A percentile compares a stretch with the other conserved stretches of the same genome.
Conservation (phyloP, 2,888 invertebrate species). For the Macrophya annulata region DNA sequence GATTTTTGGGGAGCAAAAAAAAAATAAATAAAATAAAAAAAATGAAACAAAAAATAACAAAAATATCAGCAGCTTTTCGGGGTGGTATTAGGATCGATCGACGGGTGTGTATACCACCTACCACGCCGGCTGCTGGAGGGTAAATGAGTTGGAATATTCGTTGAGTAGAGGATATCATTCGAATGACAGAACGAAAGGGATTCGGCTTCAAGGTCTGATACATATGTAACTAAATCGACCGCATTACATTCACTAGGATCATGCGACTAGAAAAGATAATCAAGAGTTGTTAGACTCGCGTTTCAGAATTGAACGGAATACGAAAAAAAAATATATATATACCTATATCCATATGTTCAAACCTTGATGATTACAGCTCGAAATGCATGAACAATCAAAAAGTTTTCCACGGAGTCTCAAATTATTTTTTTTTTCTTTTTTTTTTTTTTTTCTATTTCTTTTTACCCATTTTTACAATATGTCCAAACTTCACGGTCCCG, state of each 20-base stretch:
- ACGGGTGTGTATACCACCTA: neutral
- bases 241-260: constrained; percentile 63
- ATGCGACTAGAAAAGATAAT: constrained; percentile 55
- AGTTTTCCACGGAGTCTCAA: too few species aligned
- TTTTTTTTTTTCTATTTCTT: too few species aligned
- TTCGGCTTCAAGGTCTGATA: constrained; percentile 62
- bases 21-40: too few species aligned
- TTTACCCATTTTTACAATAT: neutral
- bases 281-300: neutral
- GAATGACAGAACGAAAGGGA: constrained; percentile 60
- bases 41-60: neutral
- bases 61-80: neutral
- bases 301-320: neutral
- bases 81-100: neutral
- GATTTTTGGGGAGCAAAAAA: neutral
- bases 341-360: too few species aligned
- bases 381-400: neutral
- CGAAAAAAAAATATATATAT: neutral
- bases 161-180: constrained; percentile 35
- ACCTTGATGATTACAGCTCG: neutral
- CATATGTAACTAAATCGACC: constrained; percentile 62
- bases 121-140: neutral
- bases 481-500: neutral
- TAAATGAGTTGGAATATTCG: constrained; percentile 49
- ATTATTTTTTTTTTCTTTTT: too few species aligned